These are phyloP conservation scores for Pissodes strobi DNA, from an alignment of 1,140 invertebrate genomes.

Conservation along the genomic window DNA sequence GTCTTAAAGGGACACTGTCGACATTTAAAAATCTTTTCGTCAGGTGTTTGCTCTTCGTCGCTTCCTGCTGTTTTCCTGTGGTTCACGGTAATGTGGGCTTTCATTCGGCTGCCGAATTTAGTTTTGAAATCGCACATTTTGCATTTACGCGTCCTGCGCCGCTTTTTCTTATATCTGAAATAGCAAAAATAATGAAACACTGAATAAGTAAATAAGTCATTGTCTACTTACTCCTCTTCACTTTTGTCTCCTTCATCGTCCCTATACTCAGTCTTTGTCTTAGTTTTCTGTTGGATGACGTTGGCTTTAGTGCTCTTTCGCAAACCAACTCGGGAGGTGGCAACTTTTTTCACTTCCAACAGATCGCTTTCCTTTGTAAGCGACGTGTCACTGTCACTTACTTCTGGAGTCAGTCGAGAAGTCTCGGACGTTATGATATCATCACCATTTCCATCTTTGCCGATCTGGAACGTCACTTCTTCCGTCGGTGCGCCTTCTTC, in stretches of 20 bases:
- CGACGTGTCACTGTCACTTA: constrained; percentile 10
- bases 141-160: background rate
- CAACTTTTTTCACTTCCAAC: background rate
- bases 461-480: constrained; percentile 3
- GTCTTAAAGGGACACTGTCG: constrained; percentile 9
- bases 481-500: too few relatives aligned
- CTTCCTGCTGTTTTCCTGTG: background rate
- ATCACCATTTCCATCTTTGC: background rate
- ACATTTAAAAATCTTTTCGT: background rate
- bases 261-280: background rate
- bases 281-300: too few relatives aligned
- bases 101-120: constrained; percentile 20
- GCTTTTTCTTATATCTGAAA: too few relatives aligned
- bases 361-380: constrained; percentile 9
- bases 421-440: constrained; percentile 1
- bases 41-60: background rate
- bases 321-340: background rate
- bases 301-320: too few relatives aligned
- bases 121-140: constrained; percentile 24
- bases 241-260: background rate
- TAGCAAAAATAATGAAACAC: background rate
- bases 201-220: background rate
- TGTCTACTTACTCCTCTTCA: constrained; percentile 3
- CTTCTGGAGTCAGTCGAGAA: background rate
- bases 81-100: constrained; percentile 13